phyloP scores from a whole-genome alignment of 2,113 vertebrate genomes.

The Poecile atricapillus region DNA sequence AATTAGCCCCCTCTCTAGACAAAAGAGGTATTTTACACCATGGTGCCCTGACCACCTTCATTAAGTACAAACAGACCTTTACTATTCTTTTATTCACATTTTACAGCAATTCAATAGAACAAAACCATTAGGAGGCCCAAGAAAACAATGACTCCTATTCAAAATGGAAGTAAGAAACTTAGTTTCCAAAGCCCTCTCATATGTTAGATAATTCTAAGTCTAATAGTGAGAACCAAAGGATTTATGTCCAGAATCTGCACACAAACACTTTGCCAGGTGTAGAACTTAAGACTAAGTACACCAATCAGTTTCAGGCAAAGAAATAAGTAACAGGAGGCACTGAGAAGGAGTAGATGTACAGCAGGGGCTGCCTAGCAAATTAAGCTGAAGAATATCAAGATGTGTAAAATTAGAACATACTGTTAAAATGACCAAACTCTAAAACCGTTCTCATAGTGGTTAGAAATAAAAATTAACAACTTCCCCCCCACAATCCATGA shows the following conservation, averaged over 20 bases:
- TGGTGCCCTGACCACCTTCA: not conserved
- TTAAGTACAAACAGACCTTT: not conserved
- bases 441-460: not conserved
- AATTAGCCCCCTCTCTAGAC: not conserved
- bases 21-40: not conserved
- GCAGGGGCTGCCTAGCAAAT: not conserved
- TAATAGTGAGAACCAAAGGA: not conserved
- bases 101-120: not conserved
- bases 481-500: rapidly evolving
- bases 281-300: not conserved
- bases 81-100: not conserved
- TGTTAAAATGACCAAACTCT: not conserved
- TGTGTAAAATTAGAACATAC: not conserved
- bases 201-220: not conserved
- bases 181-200: not conserved
- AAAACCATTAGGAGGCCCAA: not conserved
- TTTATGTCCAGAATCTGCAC: not conserved
- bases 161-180: not conserved
- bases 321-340: not conserved
- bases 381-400: not conserved
- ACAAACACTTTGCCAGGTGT: not conserved
- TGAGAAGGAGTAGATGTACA: not conserved
- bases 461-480: not conserved
- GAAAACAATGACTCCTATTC: not conserved
- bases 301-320: not conserved